Conservation (phyloP, 2,113 vertebrate species). For the Catagonus wagneri region DNA sequence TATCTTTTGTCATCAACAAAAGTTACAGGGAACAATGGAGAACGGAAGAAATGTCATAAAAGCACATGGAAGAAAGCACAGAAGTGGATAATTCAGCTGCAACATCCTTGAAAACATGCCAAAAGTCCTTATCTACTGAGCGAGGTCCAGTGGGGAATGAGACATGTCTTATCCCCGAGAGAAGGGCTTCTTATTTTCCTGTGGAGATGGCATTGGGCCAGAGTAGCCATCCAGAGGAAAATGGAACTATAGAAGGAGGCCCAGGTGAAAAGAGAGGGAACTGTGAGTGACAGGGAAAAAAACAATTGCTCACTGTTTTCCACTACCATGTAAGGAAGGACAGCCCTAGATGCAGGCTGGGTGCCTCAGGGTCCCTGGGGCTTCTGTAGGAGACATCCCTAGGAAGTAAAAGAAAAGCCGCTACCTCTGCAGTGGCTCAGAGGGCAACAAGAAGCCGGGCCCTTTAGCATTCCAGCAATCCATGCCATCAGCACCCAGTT, state of each 20-base stretch:
- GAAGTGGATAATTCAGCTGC: slow-evolving; percentile 68
- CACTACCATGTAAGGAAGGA: not conserved
- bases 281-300: slow-evolving; percentile 2
- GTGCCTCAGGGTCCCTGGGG: slow-evolving; percentile 50
- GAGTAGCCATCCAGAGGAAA: slow-evolving; percentile 52
- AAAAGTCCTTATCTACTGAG: slow-evolving; percentile 74
- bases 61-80: slow-evolving; percentile 75
- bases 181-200: not conserved
- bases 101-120: slow-evolving; percentile 73
- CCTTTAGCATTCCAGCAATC: slow-evolving; percentile 1
- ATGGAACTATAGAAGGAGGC: slow-evolving; percentile 57
- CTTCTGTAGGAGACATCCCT: slow-evolving; percentile 40
- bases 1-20: slow-evolving; percentile 81
- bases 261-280: slow-evolving; percentile 55
- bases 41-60: slow-evolving; percentile 75
- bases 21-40: slow-evolving; percentile 68
- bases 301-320: slow-evolving; percentile 60
- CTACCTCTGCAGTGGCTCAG: not conserved
- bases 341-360: not conserved
- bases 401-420: slow-evolving; percentile 51
- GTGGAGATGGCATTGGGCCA: slow-evolving; percentile 65
- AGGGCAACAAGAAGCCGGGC: not conserved
- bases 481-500: not conserved
- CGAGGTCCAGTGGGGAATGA: slow-evolving; percentile 58
- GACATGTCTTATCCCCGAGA: slow-evolving; percentile 61